Percentiles rank a stretch among this genome's conserved stretches.
These are phyloP conservation scores for Drosophila persimilis DNA, from an alignment of 1,140 invertebrate genomes.

Conservation along the genomic window DNA sequence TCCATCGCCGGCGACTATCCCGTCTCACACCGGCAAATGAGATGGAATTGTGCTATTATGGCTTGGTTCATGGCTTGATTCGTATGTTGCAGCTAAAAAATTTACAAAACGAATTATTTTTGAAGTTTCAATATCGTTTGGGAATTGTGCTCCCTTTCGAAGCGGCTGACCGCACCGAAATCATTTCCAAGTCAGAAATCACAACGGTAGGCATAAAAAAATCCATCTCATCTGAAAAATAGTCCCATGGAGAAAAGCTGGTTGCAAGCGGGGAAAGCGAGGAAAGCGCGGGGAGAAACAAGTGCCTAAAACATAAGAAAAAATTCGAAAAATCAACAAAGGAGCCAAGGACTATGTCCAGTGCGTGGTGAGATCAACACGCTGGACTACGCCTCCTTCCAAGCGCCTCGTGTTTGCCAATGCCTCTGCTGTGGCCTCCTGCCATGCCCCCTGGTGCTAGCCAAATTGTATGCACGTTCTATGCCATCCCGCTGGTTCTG, in stretches of 20 bases:
- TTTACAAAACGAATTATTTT: constrained; percentile 72
- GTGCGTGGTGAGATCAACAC: too few species aligned
- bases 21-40: constrained; percentile 38
- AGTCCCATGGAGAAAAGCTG: neutral
- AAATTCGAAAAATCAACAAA: constrained; percentile 18
- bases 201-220: constrained; percentile 19
- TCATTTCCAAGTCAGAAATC: constrained; percentile 71
- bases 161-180: constrained; percentile 69
- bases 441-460: neutral
- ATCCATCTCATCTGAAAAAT: constrained; percentile 8
- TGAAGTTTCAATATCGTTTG: constrained; percentile 15
- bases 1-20: neutral
- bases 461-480: constrained; percentile 66
- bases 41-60: constrained; percentile 45
- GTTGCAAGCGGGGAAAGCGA: neutral
- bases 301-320: constrained; percentile 1
- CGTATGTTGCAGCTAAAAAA: constrained; percentile 72
- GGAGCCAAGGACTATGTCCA: constrained; percentile 6
- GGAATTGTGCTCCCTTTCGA: constrained; percentile 45
- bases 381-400: too few species aligned
- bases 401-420: too few species aligned
- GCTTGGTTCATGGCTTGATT: constrained; percentile 66
- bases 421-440: too few species aligned
- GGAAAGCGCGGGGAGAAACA: neutral
- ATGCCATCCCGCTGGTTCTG: constrained; percentile 11